Conservation (phyloP, 2,888 invertebrate species). For the Sesamia inferens region DNA sequence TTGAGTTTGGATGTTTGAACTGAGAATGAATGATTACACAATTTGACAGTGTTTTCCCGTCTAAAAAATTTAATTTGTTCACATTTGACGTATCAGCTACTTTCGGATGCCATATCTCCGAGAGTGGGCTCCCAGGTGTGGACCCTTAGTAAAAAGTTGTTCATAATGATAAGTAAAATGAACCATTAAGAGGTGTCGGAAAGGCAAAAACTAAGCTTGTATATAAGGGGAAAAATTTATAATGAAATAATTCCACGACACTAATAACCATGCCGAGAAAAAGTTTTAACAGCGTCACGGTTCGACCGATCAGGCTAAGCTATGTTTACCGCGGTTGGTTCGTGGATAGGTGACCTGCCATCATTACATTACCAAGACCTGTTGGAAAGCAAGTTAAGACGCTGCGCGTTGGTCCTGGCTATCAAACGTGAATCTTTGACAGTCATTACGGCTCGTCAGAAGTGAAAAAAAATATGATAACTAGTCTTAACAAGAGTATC, state of each 20-base stretch:
- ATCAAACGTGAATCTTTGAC: too few relatives aligned
- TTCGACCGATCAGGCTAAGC: too few relatives aligned
- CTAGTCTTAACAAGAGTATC: too few relatives aligned
- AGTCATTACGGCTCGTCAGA: too few relatives aligned
- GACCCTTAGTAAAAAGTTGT: neutral
- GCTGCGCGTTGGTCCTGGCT: too few relatives aligned
- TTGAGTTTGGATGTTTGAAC: neutral
- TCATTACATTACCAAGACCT: too few relatives aligned
- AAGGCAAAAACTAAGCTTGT: neutral
- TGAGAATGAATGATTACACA: neutral
- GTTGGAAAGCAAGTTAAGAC: too few relatives aligned
- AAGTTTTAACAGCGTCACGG: too few relatives aligned
- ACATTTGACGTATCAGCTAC: neutral
- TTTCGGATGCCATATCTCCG: neutral
- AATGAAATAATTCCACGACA: neutral
- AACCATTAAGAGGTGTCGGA: neutral
- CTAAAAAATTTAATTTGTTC: neutral
- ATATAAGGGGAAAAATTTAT: neutral
- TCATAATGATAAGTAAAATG: neutral
- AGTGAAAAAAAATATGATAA: too few relatives aligned
- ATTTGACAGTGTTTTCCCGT: neutral
- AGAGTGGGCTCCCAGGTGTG: neutral
- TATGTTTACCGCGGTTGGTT: too few relatives aligned
- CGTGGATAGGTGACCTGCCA: too few relatives aligned
- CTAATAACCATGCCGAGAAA: neutral